A percentile compares a stretch with the other conserved stretches of the same genome.
These are phyloP conservation scores for Neosilurus hyrtlii DNA, from an alignment of 2,797 vertebrate species.

Conservation along the genomic window DNA sequence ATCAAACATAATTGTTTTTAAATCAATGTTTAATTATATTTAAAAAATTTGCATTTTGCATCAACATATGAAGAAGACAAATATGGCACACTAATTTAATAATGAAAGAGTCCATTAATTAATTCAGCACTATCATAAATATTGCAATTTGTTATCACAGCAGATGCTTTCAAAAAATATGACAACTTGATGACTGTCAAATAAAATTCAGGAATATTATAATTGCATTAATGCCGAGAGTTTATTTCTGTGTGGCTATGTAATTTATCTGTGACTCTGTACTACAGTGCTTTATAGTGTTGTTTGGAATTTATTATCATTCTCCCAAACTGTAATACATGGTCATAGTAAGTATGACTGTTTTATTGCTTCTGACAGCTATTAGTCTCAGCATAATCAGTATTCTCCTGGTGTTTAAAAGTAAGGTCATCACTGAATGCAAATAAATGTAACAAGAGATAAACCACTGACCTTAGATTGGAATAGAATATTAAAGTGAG, in stretches of 20 bases:
- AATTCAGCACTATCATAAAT: conserved; percentile 28
- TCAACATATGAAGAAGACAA: conserved; percentile 11
- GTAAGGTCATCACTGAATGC: conserved; percentile 60
- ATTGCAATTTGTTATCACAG: conserved; percentile 32
- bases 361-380: conserved; percentile 52
- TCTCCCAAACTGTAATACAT: conserved; percentile 39
- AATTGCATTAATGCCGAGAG: conserved; percentile 7
- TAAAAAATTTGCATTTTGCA: conserved; percentile 22
- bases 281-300: not conserved
- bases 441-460: conserved; percentile 59
- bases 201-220: conserved; percentile 10
- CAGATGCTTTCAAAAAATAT: conserved; percentile 38
- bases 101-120: conserved; percentile 21
- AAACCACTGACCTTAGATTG: conserved; percentile 60
- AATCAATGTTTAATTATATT: conserved; percentile 37
- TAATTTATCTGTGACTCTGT: conserved; percentile 3
- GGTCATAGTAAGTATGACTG: conserved; percentile 44
- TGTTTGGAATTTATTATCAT: conserved; percentile 33
- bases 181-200: conserved; percentile 14
- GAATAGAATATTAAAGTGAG: conserved; percentile 53
- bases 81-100: conserved; percentile 23
- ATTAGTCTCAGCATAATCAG: conserved; percentile 53
- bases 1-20: conserved; percentile 41
- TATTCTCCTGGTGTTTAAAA: conserved; percentile 58
- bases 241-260: conserved; percentile 9